phyloP scores from a whole-genome alignment of 2,113 vertebrate genomes.

The Calidris pygmaea region DNA sequence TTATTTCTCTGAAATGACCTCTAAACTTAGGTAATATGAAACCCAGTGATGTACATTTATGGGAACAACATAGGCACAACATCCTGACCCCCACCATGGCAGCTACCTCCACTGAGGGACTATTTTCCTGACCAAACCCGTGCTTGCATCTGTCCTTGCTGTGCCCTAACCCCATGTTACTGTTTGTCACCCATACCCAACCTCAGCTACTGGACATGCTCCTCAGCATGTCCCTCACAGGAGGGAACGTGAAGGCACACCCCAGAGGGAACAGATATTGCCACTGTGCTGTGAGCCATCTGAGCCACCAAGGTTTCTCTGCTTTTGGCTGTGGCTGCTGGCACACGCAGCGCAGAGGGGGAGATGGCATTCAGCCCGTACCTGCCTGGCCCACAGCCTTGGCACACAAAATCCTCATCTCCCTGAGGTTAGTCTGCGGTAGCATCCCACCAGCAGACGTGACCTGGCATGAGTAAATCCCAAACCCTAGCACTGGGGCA shows the following conservation, averaged over 20 bases:
- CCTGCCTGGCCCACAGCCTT: neutral
- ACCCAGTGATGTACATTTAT: no score
- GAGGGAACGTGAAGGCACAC: fast-evolving
- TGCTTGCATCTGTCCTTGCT: neutral
- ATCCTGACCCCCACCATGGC: neutral
- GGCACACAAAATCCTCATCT: neutral
- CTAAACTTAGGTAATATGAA: fast-evolving
- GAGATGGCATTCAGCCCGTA: neutral
- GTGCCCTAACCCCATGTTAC: neutral
- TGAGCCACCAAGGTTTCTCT: neutral
- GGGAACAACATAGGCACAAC: neutral
- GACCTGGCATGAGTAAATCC: neutral
- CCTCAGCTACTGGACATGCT: neutral
- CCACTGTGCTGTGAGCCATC: neutral
- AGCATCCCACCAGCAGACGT: neutral
- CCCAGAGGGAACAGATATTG: neutral
- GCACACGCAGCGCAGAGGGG: neutral
- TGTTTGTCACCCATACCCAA: no score
- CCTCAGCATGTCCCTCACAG: fast-evolving
- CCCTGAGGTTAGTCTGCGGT: fast-evolving
- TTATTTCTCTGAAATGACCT: neutral
- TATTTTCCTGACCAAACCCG: neutral
- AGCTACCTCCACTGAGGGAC: neutral
- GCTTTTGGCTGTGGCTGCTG: neutral
- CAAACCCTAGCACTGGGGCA: neutral